Base-by-base conservation (phyloP, 2,113 vertebrate genomes). In the Osmerus eperlanus region DNA sequence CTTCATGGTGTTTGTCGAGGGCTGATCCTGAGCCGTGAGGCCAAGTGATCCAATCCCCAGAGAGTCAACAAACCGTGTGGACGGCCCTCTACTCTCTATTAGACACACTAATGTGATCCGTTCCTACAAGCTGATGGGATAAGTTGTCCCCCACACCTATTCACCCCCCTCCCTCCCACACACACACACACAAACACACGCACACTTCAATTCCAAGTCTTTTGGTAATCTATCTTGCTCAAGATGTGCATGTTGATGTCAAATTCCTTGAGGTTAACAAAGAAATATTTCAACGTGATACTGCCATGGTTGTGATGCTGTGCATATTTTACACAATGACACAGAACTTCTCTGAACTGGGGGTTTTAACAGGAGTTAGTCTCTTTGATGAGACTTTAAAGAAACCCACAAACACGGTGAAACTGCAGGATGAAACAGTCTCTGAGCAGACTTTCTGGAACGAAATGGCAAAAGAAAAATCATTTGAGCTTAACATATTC, bases 381-480 rank as follows among this genome's bases (percentile, higher is more conserved):
- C 87, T 85, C 87, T 88, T 88, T 88, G 85, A 90, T 86, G 87
- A 86, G 86, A 81, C 88, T 86, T 79, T 89, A 89, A 86, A 88
- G 88, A 81, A 32, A 32, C 29, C 29, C 29, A 32, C 77, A 51
- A 83, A 74, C 82, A 85, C 23, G 84, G 78, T 76, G 85, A 1
- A 70, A 82, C 79, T 65, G 73, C 69, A 76, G 78, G 82, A 81
- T 80, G 86, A 84, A 77, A 74, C 75, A 80, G 74, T 78, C 76
- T 77, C 75, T 78, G 29, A 74, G 72, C 73, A 83, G 61, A 28
- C 23, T 14, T 54, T 54, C 52, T 54, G 52, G 12, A 12, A 11
- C 13, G 15, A 68, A 65, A 74, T 12, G 68, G 47, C 32, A 68
- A 76, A 54, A 47, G 55, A 68, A 61, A 77, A 68, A 75, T 19